These are phyloP conservation scores for Schizotus pectinicornis DNA, from an alignment of 2,888 invertebrate genomes.

Conservation along the genomic window DNA sequence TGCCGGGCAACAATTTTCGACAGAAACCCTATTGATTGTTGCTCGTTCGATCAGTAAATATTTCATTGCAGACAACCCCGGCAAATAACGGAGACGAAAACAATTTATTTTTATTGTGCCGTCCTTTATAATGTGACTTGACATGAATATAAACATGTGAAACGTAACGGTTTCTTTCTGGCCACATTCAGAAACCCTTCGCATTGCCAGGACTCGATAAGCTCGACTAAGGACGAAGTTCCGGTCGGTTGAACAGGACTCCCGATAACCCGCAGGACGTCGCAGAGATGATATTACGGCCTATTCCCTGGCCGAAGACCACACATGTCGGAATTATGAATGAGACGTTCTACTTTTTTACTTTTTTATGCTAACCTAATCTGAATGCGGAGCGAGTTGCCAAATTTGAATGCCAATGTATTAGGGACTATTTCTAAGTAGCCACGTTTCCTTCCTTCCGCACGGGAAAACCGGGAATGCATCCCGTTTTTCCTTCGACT, in stretches of 20 bases:
- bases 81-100: constrained; percentile 6
- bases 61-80: constrained; percentile 1
- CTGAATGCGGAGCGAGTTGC: background rate
- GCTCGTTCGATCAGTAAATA: constrained; percentile 8
- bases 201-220: background rate
- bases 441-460: too few species aligned
- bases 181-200: constrained; percentile 4
- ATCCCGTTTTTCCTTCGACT: too few species aligned
- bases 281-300: too few species aligned
- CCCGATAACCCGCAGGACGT: too few species aligned
- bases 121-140: constrained; percentile 7
- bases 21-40: background rate
- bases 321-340: constrained; percentile 20
- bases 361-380: constrained; percentile 13
- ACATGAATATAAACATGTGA: constrained; percentile 20
- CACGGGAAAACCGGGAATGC: too few species aligned
- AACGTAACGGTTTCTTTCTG: constrained; percentile 4
- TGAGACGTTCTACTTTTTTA: constrained; percentile 10
- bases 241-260: too few species aligned
- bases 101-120: constrained; percentile 10
- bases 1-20: too few species aligned
- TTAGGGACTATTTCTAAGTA: too few species aligned
- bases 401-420: background rate
- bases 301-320: too few species aligned
- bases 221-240: too few species aligned